Percentiles rank a stretch among this genome's conserved stretches.
phyloP scores from a whole-genome alignment of 1,140 invertebrate species.

The Drosophila tristis region DNA sequence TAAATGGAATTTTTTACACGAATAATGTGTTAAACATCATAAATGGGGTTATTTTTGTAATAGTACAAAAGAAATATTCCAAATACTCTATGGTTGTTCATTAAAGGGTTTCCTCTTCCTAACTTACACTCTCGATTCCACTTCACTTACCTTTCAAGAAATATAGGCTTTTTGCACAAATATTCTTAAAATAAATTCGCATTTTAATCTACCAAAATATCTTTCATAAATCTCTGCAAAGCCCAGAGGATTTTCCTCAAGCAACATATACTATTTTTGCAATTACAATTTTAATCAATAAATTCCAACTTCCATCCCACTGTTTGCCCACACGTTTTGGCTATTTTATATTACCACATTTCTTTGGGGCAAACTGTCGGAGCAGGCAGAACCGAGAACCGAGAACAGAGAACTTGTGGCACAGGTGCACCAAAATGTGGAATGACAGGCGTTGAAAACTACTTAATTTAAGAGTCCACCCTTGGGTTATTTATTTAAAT shows the following conservation, averaged over 20 bases:
- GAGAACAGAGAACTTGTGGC: not conserved
- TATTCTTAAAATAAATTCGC: no score
- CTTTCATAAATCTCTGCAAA: no score
- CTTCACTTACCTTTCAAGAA: no score
- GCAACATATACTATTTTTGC: no score
- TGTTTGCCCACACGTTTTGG: constrained; percentile 23
- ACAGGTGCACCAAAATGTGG: constrained; percentile 45
- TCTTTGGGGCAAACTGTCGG: constrained; percentile 12
- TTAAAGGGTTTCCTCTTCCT: not conserved
- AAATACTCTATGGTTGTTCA: no score
- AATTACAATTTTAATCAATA: not conserved
- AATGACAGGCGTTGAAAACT: constrained; percentile 46
- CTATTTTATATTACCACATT: constrained; percentile 46
- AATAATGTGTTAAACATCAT: not conserved
- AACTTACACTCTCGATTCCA: no score
- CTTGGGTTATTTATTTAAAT: constrained; percentile 46
- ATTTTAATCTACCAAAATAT: no score
- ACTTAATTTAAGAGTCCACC: constrained; percentile 47
- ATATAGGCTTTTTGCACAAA: no score
- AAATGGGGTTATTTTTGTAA: not conserved
- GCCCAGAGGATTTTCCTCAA: no score
- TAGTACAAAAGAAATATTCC: no score
- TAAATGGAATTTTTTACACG: not conserved
- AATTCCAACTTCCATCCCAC: not conserved
- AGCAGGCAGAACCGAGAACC: no score